Base-by-base conservation (phyloP, 1,140 invertebrate species). In the Lordiphosa stackelbergi region DNA sequence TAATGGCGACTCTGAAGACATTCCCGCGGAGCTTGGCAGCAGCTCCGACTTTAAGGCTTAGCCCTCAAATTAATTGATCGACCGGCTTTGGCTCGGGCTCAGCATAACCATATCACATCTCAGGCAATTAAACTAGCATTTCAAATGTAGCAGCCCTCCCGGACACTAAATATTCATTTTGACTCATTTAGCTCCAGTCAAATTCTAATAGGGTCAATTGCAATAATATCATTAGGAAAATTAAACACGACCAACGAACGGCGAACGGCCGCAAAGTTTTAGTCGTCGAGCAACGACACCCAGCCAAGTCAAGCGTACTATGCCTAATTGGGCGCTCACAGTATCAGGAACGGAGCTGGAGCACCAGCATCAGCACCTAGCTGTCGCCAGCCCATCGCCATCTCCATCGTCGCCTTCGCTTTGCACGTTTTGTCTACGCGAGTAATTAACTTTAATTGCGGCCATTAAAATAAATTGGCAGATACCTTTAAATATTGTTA, bases 361-460 rank as follows among this genome's bases (percentile, higher is more conserved):
- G 52, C 37, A 36, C 24, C 41, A 45, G 16, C 48, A 31, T 28
- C 40, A 64, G 58, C 71, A 75, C 68, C 73, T 66, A 68, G 71
- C 60, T 63, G 49, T 73, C 61, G 58, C 65, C 48, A 37, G 46
- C 53, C 19, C 56, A 51, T 36, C 55, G 53, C 62, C 60, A 47
- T 57, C 49, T 28, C 36, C 35, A 11, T 31, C 45, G 28, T 22
- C 28, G 53, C n/a, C 69, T 62, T 66, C 57, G 69, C 57, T 75
- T 84, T 85, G 81, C 81, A 85, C 81, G 81, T 85, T 85, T 85
- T 77, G 81, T 85, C 81, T 85, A 85, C 81, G 81, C 81, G 83
- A 84, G 83, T 85, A 85, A 85, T 85, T 85, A 85, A 85, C 83
- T 85, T 85, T 85, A 85, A 85, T 85, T 85, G 83, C 75, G 84